phyloP scores from a whole-genome alignment of 2,888 invertebrate genomes.

The Caenorhabditis sinica region DNA sequence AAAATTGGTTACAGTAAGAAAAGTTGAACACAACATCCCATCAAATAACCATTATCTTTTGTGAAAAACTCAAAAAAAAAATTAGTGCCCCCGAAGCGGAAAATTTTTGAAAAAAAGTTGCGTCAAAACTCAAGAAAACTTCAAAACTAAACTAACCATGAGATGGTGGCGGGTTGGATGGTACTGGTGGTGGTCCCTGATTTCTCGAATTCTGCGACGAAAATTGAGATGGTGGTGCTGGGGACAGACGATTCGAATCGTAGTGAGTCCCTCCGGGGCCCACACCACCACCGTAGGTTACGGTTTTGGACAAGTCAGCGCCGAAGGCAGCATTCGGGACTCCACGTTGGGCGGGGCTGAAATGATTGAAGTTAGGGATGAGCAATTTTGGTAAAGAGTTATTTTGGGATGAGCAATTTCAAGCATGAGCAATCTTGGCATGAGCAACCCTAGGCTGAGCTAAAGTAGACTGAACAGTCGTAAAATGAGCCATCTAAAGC shows the following conservation, averaged over 20 bases:
- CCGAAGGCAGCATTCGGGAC: constrained; percentile 70
- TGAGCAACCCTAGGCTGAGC: too few species aligned
- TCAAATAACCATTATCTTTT: too few species aligned
- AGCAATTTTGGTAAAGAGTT: not conserved
- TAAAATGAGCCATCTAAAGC: too few species aligned
- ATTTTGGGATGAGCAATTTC: too few species aligned
- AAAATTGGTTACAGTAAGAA: not conserved
- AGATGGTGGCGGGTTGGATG: constrained; percentile 64
- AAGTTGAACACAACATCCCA: not conserved
- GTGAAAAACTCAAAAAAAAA: too few species aligned
- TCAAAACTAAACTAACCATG: constrained; percentile 49
- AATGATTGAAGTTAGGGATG: constrained; percentile 17
- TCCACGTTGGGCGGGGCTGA: constrained; percentile 73
- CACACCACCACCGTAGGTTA: constrained; percentile 50
- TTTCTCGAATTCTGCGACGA: constrained; percentile 41
- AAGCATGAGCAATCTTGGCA: not conserved
- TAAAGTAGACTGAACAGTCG: too few species aligned
- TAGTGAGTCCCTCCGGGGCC: constrained; percentile 59
- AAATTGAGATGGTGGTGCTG: constrained; percentile 60
- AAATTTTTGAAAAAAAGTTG: not conserved
- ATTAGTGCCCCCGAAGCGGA: too few species aligned
- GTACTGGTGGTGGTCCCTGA: constrained; percentile 60
- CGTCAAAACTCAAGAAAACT: constrained; percentile 5
- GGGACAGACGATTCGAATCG: constrained; percentile 55
- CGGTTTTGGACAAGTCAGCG: constrained; percentile 51